Percentiles rank a stretch among this genome's conserved stretches.
Conservation (phyloP, 1,140 invertebrate genomes). For the Argopecten irradians region DNA sequence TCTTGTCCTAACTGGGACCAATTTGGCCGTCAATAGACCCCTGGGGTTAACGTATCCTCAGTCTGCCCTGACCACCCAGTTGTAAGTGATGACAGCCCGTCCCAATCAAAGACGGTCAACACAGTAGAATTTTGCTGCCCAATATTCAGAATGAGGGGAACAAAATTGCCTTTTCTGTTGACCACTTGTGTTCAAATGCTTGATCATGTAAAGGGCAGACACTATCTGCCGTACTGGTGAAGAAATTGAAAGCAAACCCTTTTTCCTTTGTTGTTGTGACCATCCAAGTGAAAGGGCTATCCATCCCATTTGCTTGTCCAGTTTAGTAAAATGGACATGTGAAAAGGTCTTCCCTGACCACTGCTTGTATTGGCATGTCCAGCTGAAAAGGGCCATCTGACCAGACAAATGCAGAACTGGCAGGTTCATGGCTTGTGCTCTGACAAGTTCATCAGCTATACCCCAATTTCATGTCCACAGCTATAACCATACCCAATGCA, state of each 20-base stretch:
- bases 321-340: neutral
- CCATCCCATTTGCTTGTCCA: neutral
- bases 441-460: neutral
- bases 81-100: neutral
- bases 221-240: neutral
- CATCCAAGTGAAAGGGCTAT: constrained; percentile 13
- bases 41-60: neutral
- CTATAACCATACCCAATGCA: no score
- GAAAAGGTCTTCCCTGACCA: neutral
- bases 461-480: neutral
- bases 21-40: neutral
- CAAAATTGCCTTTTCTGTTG: neutral
- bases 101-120: neutral
- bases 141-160: neutral
- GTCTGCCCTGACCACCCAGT: neutral
- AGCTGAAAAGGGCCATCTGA: neutral
- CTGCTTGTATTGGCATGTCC: neutral
- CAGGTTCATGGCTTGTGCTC: neutral
- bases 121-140: neutral
- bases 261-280: neutral
- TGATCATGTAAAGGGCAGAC: neutral
- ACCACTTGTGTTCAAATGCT: neutral
- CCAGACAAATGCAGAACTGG: neutral
- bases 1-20: constrained; percentile 8
- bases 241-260: neutral